Percentiles rank a stretch among this genome's conserved stretches.
phyloP scores from a whole-genome alignment of 35 echinoderm and acorn worm species.

The Anneissia japonica region DNA sequence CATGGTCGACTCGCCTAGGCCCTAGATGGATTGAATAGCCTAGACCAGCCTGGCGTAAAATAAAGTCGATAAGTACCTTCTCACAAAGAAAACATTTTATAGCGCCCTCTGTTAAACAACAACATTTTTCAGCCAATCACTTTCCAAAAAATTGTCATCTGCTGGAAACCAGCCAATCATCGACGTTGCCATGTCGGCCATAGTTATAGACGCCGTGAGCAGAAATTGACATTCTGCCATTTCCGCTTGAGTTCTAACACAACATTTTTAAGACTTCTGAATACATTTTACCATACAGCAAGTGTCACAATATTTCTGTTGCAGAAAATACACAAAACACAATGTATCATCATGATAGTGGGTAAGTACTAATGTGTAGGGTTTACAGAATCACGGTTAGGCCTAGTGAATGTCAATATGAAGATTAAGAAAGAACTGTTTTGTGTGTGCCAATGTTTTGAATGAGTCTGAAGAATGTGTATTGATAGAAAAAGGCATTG shows the following conservation, averaged over 20 bases:
- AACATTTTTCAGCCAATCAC: not conserved
- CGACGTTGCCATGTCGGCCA: not conserved
- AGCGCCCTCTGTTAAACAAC: not conserved
- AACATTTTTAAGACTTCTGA: not conserved
- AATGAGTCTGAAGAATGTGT: no score
- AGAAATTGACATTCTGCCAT: not conserved
- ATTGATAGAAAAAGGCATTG: no score
- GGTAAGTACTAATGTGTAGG: not conserved
- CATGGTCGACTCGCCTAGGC: no score
- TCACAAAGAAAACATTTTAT: not conserved
- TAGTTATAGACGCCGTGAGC: not conserved
- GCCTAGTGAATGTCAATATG: no score
- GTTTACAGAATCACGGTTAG: not conserved
- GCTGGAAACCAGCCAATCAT: not conserved
- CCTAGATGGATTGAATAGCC: no score
- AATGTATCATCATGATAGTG: not conserved
- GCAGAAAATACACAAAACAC: not conserved
- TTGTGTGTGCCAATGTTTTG: no score
- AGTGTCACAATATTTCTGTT: not conserved
- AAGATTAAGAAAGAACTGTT: no score
- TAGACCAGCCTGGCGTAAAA: no score
- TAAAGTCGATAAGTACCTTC: no score
- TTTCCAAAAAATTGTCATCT: not conserved
- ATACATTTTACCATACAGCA: not conserved
- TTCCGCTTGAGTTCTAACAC: not conserved